phyloP scores from a whole-genome alignment of 1,140 invertebrate species.

The Drosophila nannoptera region DNA sequence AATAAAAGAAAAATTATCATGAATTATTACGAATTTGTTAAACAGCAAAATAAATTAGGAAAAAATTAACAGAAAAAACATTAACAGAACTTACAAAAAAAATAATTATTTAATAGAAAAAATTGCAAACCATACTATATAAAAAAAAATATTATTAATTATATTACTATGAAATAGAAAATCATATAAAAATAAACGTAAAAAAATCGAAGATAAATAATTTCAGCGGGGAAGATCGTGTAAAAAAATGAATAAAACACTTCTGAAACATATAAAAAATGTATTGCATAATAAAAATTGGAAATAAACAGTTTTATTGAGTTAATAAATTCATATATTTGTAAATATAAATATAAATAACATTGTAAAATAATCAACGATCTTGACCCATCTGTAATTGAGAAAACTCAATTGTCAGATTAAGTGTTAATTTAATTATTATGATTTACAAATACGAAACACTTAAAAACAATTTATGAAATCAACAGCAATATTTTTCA shows the following conservation, averaged over 20 bases:
- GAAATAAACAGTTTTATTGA: background rate
- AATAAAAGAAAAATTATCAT: background rate
- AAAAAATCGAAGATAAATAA: too few species aligned
- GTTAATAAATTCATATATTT: background rate
- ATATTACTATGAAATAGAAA: too few species aligned
- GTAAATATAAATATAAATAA: background rate
- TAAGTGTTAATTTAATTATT: constrained; percentile 11
- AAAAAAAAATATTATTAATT: too few species aligned
- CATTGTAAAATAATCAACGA: background rate
- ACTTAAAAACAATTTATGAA: background rate
- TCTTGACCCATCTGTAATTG: constrained; percentile 1
- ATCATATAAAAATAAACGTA: too few species aligned
- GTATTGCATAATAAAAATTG: background rate
- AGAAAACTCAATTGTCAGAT: background rate
- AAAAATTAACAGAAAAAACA: background rate
- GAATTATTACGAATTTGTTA: background rate
- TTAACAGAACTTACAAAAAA: background rate
- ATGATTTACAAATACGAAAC: background rate
- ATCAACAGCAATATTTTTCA: constrained; percentile 7
- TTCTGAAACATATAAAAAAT: background rate
- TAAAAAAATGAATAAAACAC: too few species aligned
- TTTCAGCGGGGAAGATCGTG: too few species aligned
- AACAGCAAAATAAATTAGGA: background rate
- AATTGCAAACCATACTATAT: too few species aligned
- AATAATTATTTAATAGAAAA: too few species aligned